A percentile compares a stretch with the other conserved stretches of the same genome.
Evolutionary conservation across 2,888 invertebrate species (phyloP).

Genomic region (Macrophya annulata): DNA sequence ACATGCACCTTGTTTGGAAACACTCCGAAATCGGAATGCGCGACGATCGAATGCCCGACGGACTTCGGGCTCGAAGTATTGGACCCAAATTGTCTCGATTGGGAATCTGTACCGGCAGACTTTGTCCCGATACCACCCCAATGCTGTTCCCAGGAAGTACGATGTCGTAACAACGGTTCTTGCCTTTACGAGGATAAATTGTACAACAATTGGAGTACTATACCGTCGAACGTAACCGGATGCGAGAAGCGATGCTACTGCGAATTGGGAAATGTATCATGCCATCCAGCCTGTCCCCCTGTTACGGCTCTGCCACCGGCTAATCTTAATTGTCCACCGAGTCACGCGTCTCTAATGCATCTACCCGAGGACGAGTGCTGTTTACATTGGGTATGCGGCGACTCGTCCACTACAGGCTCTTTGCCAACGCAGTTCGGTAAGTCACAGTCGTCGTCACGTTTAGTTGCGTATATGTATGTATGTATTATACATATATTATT

Average conservation of each 20-base stretch:
- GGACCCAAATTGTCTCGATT: conserved; percentile 91
- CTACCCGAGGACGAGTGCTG: conserved; percentile 91
- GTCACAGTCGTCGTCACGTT: neutral
- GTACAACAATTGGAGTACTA: conserved; percentile 89
- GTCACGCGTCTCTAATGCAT: conserved; percentile 85
- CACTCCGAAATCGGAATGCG: conserved; percentile 86
- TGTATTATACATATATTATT: neutral
- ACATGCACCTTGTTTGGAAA: conserved; percentile 82
- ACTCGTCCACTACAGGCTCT: conserved; percentile 49
- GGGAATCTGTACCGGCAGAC: conserved; percentile 91
- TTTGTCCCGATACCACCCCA: conserved; percentile 87
- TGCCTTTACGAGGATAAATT: conserved; percentile 87
- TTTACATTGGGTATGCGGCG: conserved; percentile 86
- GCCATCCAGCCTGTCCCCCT: conserved; percentile 90
- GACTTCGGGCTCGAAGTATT: conserved; percentile 92
- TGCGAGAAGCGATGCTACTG: conserved; percentile 94
- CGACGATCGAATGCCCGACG: conserved; percentile 91
- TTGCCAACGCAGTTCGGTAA: conserved; percentile 16
- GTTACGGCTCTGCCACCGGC: conserved; percentile 89
- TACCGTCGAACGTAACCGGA: conserved; percentile 90
- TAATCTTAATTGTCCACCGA: conserved; percentile 87
- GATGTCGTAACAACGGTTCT: conserved; percentile 91
- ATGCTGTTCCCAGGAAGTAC: conserved; percentile 91
- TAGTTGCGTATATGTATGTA: neutral
- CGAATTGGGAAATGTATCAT: conserved; percentile 93